Conservation (phyloP, 1,140 invertebrate species). For the Oscheius sp. region DNA sequence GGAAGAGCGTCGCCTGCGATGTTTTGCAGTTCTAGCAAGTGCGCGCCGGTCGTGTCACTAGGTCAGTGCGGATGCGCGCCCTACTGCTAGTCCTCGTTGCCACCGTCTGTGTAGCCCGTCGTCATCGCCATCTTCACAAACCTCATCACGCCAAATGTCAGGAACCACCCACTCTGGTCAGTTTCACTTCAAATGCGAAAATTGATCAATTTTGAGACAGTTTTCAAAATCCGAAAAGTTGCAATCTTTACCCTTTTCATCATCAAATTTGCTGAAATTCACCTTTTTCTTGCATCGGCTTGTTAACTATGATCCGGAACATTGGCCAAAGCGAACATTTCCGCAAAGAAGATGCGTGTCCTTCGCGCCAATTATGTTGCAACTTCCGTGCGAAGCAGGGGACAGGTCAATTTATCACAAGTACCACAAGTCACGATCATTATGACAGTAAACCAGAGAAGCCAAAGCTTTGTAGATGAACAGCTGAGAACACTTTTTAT, state of each 20-base stretch:
- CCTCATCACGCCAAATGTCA: conserved; percentile 12
- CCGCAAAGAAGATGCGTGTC: background rate
- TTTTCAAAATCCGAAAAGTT: background rate
- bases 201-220: background rate
- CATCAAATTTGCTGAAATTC: background rate
- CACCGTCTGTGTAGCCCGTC: background rate
- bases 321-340: background rate
- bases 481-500: conserved; percentile 2
- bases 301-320: background rate
- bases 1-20: background rate
- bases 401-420: background rate
- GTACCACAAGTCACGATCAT: background rate
- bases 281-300: too few species aligned
- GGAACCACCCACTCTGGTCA: conserved; percentile 24
- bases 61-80: conserved; percentile 3
- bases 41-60: conserved; percentile 8
- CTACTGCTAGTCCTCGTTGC: background rate
- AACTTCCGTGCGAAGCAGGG: background rate
- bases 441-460: too few species aligned
- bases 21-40: conserved; percentile 13
- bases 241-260: background rate
- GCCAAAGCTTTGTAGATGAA: too few species aligned
- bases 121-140: background rate
- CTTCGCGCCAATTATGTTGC: conserved; percentile 5
- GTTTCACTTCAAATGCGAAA: background rate